phyloP scores from a whole-genome alignment of 2,888 invertebrate species.

The Cosmorhoe ocellata region DNA sequence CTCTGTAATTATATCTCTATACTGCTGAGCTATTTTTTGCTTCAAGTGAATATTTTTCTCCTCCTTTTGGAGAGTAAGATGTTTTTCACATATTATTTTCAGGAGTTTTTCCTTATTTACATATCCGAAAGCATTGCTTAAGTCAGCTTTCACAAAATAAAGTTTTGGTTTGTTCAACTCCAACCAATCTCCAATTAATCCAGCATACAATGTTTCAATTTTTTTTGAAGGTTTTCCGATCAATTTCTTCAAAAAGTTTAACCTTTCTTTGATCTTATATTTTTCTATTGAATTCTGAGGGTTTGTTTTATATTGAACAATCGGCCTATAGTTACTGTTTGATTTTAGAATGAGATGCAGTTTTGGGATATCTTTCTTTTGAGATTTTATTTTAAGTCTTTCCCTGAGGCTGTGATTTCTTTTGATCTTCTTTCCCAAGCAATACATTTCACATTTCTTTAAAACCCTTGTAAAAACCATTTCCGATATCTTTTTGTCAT shows the following conservation, averaged over 20 bases:
- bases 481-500: conserved; percentile 60
- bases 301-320: conserved; percentile 66
- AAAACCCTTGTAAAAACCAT: conserved; percentile 59
- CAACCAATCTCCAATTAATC: conserved; percentile 58
- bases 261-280: conserved; percentile 62
- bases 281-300: conserved; percentile 46
- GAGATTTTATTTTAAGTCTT: conserved; percentile 45
- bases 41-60: conserved; percentile 52
- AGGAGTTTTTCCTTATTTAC: conserved; percentile 61
- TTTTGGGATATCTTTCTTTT: conserved; percentile 62
- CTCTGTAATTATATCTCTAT: conserved; percentile 62
- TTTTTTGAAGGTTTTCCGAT: conserved; percentile 45
- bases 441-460: conserved; percentile 51
- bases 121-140: conserved; percentile 77
- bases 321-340: conserved; percentile 64
- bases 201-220: conserved; percentile 56
- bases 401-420: conserved; percentile 44
- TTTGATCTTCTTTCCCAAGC: conserved; percentile 52
- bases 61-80: conserved; percentile 49
- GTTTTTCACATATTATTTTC: conserved; percentile 57
- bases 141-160: conserved; percentile 74
- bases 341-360: conserved; percentile 64
- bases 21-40: conserved; percentile 58
- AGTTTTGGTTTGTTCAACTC: conserved; percentile 58
- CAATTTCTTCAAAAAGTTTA: conserved; percentile 56